Percentiles rank a stretch among this genome's conserved stretches.
phyloP scores from a whole-genome alignment of 1,140 invertebrate species.

The Ladona fulva region DNA sequence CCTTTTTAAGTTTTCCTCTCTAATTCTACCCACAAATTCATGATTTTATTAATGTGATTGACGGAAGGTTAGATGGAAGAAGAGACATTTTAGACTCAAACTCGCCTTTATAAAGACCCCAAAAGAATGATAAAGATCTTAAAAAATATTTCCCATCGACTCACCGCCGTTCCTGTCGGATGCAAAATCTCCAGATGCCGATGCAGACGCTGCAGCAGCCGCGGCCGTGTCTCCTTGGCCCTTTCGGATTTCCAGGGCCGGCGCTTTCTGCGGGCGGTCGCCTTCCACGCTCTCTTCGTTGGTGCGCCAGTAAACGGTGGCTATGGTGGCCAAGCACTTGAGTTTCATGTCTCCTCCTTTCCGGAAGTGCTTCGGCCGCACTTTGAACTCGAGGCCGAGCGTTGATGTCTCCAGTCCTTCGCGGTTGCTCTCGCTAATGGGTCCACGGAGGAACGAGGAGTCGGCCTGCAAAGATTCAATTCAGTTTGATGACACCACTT shows the following conservation, averaged over 20 bases:
- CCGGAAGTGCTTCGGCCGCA: slow-evolving; percentile 60
- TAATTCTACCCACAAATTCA: too few species aligned
- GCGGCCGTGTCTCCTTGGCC: neutral
- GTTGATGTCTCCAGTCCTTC: slow-evolving; percentile 62
- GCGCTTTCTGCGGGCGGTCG: slow-evolving; percentile 48
- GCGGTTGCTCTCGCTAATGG: slow-evolving; percentile 38
- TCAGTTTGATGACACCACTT: too few species aligned
- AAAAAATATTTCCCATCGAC: neutral
- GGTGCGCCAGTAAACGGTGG: slow-evolving; percentile 68
- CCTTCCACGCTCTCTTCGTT: slow-evolving; percentile 76
- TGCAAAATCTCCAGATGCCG: neutral
- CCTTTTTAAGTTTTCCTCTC: too few species aligned
- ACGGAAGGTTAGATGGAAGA: too few species aligned
- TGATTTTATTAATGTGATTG: too few species aligned
- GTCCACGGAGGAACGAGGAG: slow-evolving; percentile 41
- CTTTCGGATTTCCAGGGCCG: neutral
- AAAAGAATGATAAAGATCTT: too few species aligned
- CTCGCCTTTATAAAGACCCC: too few species aligned
- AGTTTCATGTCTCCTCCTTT: slow-evolving; percentile 72
- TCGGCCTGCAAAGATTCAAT: slow-evolving; percentile 38
- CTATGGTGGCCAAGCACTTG: slow-evolving; percentile 79
- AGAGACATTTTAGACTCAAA: too few species aligned
- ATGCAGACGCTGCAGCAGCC: neutral
- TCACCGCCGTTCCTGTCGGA: neutral
- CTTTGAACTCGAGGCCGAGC: slow-evolving; percentile 58